Evolutionary conservation across 2,888 invertebrate genomes (phyloP), one percentile per base, ranked within the genome.

Genomic region (Pogonocherus hispidulus): DNA sequence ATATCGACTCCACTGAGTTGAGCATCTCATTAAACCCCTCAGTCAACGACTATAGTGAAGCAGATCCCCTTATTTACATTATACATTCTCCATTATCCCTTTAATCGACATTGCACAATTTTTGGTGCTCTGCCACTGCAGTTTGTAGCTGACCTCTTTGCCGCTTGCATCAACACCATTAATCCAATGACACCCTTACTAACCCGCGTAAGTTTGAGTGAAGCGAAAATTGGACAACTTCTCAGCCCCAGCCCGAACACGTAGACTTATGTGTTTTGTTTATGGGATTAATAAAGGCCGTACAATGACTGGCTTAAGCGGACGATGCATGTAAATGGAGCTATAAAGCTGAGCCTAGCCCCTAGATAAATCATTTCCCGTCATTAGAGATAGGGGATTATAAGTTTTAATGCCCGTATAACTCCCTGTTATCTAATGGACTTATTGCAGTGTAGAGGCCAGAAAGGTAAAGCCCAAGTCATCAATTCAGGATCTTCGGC

Each of bases 221-320:
- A n/a, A 22, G 23, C 5, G 49, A 23, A 51, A 51, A 51, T 23
- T 22, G 49, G 49, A 51, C 49, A 23, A 51, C 22, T 51, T 23
- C 32, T 32, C 22, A 51, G 49, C 49, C 11, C 22, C 11, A 23
- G 23, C 3, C 49, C 49, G 23, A 23, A 22, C 23, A 51, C 14
- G 49, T 22, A 51, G 19, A 35, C 32, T 11, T 22, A 3, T 18
- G 52, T 11, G 32, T 52, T 52, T 52, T 52, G 52, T 52, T 52
- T 52, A 52, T 52, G 19, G 32, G 16, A 32, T 32, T 52, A 52
- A 52, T 52, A 52, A 52, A 6, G 32, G 32, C 32, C 52, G 32
- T 32, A 11, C 11, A 51, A 51, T 14, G 49, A 51, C n/a, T 51
- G 52, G 52, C 32, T 52, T 32, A 32, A 22, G 23, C 8, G 6